A percentile compares a stretch with the other conserved stretches of the same genome.
Conservation (phyloP, 2,888 invertebrate species). For the Ecdyonurus torrentis region DNA sequence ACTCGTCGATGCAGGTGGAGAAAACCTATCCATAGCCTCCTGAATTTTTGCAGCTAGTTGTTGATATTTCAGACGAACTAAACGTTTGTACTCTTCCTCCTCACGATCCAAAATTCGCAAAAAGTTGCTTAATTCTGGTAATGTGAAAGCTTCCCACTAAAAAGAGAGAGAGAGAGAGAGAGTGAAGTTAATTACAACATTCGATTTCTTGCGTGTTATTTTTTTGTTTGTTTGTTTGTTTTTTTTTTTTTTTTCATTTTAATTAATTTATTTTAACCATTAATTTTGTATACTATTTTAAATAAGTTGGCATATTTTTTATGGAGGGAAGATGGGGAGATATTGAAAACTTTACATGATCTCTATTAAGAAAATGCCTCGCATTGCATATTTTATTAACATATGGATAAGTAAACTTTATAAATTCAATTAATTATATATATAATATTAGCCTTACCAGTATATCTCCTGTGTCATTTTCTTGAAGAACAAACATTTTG, state of each 20-base stretch:
- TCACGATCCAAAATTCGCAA: conserved; percentile 33
- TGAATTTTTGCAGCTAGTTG: conserved; percentile 16
- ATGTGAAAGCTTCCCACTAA: conserved; percentile 37
- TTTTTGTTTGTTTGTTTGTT: too few species aligned
- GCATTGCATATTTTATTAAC: too few species aligned
- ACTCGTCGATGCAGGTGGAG: not conserved
- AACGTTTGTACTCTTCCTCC: conserved; percentile 30
- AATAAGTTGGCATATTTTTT: too few species aligned
- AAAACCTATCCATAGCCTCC: conserved; percentile 13
- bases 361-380: too few species aligned
- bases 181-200: not conserved
- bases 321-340: too few species aligned
- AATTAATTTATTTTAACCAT: too few species aligned
- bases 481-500: conserved; percentile 33
- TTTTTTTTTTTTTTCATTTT: too few species aligned
- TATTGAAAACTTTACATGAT: too few species aligned
- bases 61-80: conserved; percentile 29
- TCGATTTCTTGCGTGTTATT: too few species aligned
- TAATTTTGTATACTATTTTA: too few species aligned
- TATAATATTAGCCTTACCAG: conserved; percentile 24
- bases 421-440: too few species aligned
- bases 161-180: conserved; percentile 7
- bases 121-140: conserved; percentile 36
- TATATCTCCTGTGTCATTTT: conserved; percentile 37
- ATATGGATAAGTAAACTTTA: too few species aligned